Conservation (phyloP, 2,888 invertebrate genomes). For the Dynastes maya region DNA sequence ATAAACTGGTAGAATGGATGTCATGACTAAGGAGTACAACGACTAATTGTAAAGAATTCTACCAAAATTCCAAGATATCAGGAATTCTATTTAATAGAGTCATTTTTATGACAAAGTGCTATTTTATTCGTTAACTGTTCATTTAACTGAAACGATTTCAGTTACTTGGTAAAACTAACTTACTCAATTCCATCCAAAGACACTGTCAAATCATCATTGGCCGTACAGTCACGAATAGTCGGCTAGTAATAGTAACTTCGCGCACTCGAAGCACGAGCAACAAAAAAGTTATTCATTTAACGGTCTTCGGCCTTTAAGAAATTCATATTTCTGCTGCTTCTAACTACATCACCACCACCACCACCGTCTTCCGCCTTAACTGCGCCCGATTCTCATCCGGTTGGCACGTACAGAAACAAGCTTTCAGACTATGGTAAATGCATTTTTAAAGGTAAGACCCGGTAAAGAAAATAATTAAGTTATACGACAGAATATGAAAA, state of each 20-base stretch:
- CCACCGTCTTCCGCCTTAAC: background rate
- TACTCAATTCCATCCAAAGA: slow-evolving; percentile 13
- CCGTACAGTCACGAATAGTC: background rate
- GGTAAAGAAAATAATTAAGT: slow-evolving; percentile 50
- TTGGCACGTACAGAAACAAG: slow-evolving; percentile 32
- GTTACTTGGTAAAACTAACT: slow-evolving; percentile 12
- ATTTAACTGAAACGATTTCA: slow-evolving; percentile 27
- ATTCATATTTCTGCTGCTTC: slow-evolving; percentile 33
- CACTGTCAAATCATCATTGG: slow-evolving; percentile 35
- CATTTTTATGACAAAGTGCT: no score
- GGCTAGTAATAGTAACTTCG: slow-evolving; percentile 1
- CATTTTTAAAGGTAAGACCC: slow-evolving; percentile 47
- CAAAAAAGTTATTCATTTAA: slow-evolving; percentile 32
- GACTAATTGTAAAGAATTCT: no score
- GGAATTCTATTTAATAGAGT: no score
- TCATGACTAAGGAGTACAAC: no score
- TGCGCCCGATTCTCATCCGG: slow-evolving; percentile 2
- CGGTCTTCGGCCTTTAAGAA: slow-evolving; percentile 31
- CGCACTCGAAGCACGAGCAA: background rate
- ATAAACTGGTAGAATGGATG: no score
- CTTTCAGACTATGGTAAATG: slow-evolving; percentile 45
- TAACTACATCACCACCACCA: background rate
- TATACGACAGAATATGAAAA: slow-evolving; percentile 49
- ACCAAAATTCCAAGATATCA: no score
- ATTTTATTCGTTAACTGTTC: background rate